Percentiles rank a stretch among this genome's conserved stretches.
Conservation (phyloP, 2,113 vertebrate species). For the Polypterus senegalus region DNA sequence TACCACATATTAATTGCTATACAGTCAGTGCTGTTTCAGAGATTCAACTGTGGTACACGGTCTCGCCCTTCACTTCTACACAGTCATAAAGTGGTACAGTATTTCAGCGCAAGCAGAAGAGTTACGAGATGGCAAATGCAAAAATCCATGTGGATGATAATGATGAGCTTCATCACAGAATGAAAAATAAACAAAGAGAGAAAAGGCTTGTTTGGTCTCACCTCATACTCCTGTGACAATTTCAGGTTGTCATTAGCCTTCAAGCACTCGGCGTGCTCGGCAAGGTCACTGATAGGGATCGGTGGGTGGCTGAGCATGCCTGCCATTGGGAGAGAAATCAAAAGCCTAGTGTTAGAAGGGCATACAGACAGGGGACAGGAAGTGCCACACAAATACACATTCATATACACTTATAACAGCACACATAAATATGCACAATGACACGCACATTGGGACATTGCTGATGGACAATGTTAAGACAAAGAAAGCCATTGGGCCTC, state of each 20-base stretch:
- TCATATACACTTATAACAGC: not conserved
- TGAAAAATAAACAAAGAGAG: not conserved
- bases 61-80: no score
- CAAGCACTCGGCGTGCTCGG: conserved; percentile 87
- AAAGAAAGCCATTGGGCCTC: no score
- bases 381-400: conserved; percentile 1
- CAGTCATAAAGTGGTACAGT: no score
- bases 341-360: not conserved
- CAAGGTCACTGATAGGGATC: conserved; percentile 82
- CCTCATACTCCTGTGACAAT: conserved; percentile 96
- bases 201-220: conserved; percentile 36
- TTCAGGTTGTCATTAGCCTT: conserved; percentile 97
- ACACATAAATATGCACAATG: no score
- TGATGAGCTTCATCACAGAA: not conserved
- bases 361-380: not conserved
- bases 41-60: no score
- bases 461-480: no score
- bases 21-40: no score
- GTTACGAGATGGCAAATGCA: not conserved
- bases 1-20: no score
- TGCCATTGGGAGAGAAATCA: conserved; percentile 26
- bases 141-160: not conserved
- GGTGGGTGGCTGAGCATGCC: conserved; percentile 97
- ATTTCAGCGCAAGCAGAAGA: not conserved
- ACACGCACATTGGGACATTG: no score